phyloP scores from a whole-genome alignment of 1,140 invertebrate species.

The Meloidogyne hapla region DNA sequence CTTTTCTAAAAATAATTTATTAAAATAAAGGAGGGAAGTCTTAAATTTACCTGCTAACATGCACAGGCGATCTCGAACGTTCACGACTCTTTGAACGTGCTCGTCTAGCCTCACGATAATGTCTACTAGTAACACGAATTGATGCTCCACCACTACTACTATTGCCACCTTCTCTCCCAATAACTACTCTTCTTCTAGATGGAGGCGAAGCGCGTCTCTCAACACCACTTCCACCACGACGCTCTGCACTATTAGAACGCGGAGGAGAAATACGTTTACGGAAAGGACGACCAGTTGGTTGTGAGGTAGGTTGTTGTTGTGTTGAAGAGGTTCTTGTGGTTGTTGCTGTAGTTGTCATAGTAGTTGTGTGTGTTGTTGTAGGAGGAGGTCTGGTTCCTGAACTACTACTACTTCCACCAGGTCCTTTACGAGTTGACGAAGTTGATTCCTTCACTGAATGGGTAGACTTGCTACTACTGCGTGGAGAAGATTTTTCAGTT shows the following conservation, averaged over 20 bases:
- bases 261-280: constrained; percentile 56
- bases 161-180: neutral
- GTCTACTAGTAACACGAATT: neutral
- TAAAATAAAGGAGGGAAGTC: neutral
- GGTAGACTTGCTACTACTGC: neutral
- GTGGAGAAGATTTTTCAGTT: neutral
- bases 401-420: too few species aligned
- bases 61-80: neutral
- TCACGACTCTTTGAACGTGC: constrained; percentile 4
- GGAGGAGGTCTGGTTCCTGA: neutral
- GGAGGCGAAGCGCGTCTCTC: constrained; percentile 3
- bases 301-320: neutral
- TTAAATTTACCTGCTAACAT: neutral
- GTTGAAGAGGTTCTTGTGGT: neutral
- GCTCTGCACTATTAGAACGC: constrained; percentile 21
- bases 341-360: neutral
- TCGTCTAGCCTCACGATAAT: constrained; percentile 12
- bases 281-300: constrained; percentile 73
- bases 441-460: neutral
- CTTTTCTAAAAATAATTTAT: constrained; percentile 23
- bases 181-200: constrained; percentile 1
- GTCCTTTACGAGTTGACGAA: neutral
- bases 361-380: neutral
- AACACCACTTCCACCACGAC: neutral
- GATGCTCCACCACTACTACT: neutral